phyloP scores from a whole-genome alignment of 2,113 vertebrate species.

The Isichthys henryi region DNA sequence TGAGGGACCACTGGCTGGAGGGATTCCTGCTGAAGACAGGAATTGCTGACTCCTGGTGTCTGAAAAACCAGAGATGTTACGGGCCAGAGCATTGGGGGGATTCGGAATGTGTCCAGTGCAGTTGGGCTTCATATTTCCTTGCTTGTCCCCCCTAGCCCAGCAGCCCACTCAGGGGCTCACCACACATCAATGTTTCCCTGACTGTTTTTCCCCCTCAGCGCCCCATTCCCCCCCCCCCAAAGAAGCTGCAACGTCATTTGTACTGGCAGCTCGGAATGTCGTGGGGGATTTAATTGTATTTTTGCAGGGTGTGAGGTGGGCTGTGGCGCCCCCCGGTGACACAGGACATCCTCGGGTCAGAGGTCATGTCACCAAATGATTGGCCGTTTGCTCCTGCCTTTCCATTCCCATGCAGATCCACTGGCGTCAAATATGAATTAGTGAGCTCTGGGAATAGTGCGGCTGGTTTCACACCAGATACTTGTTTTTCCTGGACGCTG shows the following conservation, averaged over 20 bases:
- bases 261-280: background rate
- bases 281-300: background rate
- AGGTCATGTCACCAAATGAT: slow-evolving; percentile 2
- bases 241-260: background rate
- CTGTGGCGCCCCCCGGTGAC: background rate
- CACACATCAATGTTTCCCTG: background rate
- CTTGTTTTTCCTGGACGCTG: slow-evolving; percentile 19
- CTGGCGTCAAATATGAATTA: slow-evolving; percentile 58
- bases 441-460: slow-evolving; percentile 49
- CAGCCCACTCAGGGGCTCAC: background rate
- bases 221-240: background rate
- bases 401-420: slow-evolving; percentile 48
- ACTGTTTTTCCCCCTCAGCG: background rate
- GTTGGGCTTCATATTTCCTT: background rate
- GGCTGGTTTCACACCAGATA: slow-evolving; percentile 48
- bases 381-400: slow-evolving; percentile 27
- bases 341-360: background rate
- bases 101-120: background rate
- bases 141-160: background rate
- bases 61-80: slow-evolving; percentile 40
- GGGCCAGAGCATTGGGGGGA: slow-evolving; percentile 31
- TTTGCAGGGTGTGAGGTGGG: background rate
- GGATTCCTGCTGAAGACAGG: slow-evolving; percentile 54
- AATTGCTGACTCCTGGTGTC: slow-evolving; percentile 50
- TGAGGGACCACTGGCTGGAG: slow-evolving; percentile 53